Conservation (phyloP, 2,113 vertebrate genomes). For the Tupaia chinensis region DNA sequence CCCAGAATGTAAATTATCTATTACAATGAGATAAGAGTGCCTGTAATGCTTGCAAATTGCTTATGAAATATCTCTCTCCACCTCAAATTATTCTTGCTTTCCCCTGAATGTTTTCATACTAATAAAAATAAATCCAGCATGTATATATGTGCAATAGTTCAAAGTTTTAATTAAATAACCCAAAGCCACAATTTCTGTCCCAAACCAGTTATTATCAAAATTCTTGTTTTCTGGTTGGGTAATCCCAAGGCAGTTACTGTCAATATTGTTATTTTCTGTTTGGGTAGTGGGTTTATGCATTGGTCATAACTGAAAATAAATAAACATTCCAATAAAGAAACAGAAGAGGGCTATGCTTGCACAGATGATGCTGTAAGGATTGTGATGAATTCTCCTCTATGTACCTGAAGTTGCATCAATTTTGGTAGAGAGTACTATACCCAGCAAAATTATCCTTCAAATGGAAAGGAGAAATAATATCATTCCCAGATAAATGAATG, state of each 20-base stretch:
- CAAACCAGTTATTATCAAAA: background rate
- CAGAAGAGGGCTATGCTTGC: background rate
- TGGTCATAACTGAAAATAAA: background rate
- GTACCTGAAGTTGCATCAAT: background rate
- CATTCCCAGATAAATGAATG: too few relatives aligned
- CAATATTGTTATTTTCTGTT: background rate
- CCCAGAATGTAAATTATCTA: conserved; percentile 30
- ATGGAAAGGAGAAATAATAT: too few relatives aligned
- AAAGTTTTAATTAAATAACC: background rate
- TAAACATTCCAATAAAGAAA: background rate
- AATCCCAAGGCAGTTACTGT: background rate
- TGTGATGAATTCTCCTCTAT: background rate
- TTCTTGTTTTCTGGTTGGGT: background rate
- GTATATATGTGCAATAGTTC: background rate
- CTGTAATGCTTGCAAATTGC: conserved; percentile 35
- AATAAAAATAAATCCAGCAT: conserved; percentile 1
- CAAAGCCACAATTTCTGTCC: background rate
- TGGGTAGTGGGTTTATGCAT: background rate
- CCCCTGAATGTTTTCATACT: conserved; percentile 1
- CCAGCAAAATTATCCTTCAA: too few relatives aligned
- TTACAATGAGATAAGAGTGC: background rate
- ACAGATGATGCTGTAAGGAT: background rate
- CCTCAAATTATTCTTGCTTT: conserved; percentile 25
- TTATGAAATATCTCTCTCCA: background rate
- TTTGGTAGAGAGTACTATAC: too few relatives aligned